phyloP scores from a whole-genome alignment of 2,888 invertebrate species.

The Metopia argyrocephala region DNA sequence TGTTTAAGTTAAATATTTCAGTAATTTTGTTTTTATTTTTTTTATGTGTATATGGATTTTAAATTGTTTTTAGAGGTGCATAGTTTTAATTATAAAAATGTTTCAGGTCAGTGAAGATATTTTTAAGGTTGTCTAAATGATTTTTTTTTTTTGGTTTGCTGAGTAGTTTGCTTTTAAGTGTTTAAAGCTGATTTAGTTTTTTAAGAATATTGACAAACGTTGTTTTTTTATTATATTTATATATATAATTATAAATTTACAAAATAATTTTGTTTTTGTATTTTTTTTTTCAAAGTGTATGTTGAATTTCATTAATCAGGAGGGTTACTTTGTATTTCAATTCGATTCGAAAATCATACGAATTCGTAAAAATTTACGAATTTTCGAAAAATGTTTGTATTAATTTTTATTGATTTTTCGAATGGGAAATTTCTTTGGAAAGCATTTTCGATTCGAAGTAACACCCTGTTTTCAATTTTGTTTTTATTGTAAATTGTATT shows the following conservation, averaged over 20 bases:
- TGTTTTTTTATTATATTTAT: not conserved
- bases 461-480: too few relatives aligned
- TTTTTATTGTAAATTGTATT: too few relatives aligned
- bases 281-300: too few relatives aligned
- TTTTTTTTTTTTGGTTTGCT: conserved; percentile 6
- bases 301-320: too few relatives aligned
- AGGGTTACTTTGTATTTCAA: too few relatives aligned
- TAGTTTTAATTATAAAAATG: conserved; percentile 13
- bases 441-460: too few relatives aligned
- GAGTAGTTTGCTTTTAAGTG: not conserved
- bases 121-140: not conserved
- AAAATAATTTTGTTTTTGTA: not conserved
- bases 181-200: not conserved
- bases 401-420: too few relatives aligned
- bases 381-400: too few relatives aligned
- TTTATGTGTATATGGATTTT: not conserved
- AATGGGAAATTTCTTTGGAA: too few relatives aligned
- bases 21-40: not conserved
- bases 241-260: not conserved
- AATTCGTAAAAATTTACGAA: too few relatives aligned
- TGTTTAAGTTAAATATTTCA: not conserved
- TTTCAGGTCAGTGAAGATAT: conserved; percentile 57
- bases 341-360: too few relatives aligned
- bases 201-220: not conserved
- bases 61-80: conserved; percentile 27